Conservation (phyloP, 2,113 vertebrate genomes). For the Megaceryle maxima region DNA sequence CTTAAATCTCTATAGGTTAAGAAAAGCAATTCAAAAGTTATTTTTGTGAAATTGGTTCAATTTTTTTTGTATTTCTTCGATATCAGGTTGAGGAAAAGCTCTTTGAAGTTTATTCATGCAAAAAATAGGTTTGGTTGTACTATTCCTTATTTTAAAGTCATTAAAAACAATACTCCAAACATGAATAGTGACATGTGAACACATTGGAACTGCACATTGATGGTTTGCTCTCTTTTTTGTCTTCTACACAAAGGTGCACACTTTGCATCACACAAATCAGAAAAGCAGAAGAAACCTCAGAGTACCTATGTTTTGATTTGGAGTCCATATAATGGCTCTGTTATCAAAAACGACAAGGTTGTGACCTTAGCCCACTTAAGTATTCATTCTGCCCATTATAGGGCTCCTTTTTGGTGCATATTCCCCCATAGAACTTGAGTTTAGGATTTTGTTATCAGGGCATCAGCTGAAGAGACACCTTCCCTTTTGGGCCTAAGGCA, state of each 20-base stretch:
- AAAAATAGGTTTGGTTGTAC: neutral
- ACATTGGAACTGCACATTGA: neutral
- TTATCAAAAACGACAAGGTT: neutral
- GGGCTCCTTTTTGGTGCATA: neutral
- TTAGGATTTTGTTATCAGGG: neutral
- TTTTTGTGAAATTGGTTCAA: neutral
- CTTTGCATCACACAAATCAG: neutral
- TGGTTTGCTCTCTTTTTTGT: neutral
- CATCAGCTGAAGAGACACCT: neutral
- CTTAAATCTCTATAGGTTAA: neutral
- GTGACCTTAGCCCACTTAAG: neutral
- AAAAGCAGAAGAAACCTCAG: neutral
- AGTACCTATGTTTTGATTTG: neutral
- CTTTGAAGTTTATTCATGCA: neutral
- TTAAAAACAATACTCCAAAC: neutral
- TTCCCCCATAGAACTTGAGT: neutral
- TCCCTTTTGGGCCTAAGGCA: neutral
- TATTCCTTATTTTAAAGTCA: neutral
- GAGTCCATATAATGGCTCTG: neutral
- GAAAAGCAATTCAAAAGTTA: neutral
- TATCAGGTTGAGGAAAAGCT: neutral
- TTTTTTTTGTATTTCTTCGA: neutral
- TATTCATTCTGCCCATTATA: neutral
- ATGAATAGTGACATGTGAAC: neutral
- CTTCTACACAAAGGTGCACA: neutral